These are phyloP conservation scores for Capromys pilorides DNA, from an alignment of 2,797 vertebrate genomes.

Conservation along the genomic window DNA sequence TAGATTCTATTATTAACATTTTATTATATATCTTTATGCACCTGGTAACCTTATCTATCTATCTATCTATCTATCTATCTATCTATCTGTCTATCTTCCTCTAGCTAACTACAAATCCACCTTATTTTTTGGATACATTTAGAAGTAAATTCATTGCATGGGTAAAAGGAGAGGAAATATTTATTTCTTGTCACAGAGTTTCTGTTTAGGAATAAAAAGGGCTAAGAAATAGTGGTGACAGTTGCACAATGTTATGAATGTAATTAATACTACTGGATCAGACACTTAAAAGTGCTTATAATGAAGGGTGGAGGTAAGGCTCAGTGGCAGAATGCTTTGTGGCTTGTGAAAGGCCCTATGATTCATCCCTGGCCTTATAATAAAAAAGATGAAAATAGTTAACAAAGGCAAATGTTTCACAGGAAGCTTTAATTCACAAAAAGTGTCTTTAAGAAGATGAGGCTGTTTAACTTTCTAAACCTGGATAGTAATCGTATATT, in stretches of 20 bases:
- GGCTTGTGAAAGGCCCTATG: background rate
- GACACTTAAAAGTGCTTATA: background rate
- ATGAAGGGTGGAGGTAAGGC: background rate
- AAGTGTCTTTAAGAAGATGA: slow-evolving; percentile 20
- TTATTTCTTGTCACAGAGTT: slow-evolving; percentile 26
- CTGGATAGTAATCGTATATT: too few species aligned
- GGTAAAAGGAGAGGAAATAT: background rate
- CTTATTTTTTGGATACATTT: background rate
- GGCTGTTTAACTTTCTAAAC: too few species aligned
- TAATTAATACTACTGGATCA: background rate
- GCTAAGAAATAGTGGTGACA: background rate
- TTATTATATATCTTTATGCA: background rate
- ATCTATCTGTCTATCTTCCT: background rate
- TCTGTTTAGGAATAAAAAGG: slow-evolving; percentile 22
- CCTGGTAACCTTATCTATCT: background rate
- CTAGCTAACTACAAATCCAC: background rate
- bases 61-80: too few species aligned
- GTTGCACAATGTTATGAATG: background rate
- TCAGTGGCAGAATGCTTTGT: background rate
- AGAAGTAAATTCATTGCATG: slow-evolving; percentile 24
- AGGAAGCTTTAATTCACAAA: background rate
- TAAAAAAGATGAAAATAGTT: background rate
- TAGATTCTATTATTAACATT: background rate
- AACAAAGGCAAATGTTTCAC: background rate
- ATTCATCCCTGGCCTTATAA: background rate